Conservation (phyloP, 2,113 vertebrate genomes). For the Cromileptes altivelis region DNA sequence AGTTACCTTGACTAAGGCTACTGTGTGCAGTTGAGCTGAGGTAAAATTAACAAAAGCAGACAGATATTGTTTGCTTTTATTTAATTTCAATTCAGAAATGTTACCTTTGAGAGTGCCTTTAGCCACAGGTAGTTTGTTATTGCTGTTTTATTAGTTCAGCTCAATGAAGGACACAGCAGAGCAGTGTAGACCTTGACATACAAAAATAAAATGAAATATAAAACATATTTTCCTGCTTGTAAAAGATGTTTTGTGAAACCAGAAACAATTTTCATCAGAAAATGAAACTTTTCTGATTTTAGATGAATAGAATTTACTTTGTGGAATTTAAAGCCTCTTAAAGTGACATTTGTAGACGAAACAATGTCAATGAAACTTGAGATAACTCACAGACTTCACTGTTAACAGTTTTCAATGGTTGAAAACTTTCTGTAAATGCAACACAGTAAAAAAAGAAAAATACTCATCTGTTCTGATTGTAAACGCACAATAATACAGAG, state of each 20-base stretch:
- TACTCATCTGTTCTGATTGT: background rate
- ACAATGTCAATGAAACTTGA: background rate
- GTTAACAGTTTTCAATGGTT: background rate
- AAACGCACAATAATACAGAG: background rate
- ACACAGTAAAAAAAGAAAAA: background rate
- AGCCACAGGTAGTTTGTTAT: background rate
- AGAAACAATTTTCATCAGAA: background rate
- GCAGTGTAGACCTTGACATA: background rate
- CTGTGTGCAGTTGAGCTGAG: slow-evolving; percentile 4
- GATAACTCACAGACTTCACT: background rate
- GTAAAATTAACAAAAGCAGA: background rate
- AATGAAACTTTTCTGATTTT: background rate
- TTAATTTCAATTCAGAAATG: background rate
- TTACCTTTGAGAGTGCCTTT: too few relatives aligned
- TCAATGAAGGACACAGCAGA: slow-evolving; percentile 7
- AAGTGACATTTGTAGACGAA: background rate
- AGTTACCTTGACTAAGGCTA: background rate
- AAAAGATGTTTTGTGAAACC: background rate
- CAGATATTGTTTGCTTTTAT: background rate
- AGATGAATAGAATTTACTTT: background rate
- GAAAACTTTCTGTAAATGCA: background rate
- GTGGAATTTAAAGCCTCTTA: background rate
- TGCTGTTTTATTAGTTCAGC: background rate
- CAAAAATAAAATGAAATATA: background rate
- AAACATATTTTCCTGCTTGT: background rate